phyloP scores from a whole-genome alignment of 2,888 invertebrate genomes.

The Netelia fuscicornis region DNA sequence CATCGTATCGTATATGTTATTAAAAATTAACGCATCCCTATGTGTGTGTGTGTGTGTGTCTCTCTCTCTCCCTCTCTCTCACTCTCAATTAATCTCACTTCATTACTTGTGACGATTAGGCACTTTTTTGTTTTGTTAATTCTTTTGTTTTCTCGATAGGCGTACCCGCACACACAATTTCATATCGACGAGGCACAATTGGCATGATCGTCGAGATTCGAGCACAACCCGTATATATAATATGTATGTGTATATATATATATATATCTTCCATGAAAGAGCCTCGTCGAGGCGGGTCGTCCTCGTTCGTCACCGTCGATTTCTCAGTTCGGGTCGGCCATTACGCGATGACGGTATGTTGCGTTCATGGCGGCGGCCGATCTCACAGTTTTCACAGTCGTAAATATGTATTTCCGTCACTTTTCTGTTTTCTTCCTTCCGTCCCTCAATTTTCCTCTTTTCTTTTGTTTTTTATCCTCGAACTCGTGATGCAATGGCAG shows the following conservation, averaged over 20 bases:
- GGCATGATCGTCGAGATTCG: slow-evolving; percentile 69
- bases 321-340: slow-evolving; percentile 21
- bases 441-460: background rate
- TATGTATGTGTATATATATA: background rate
- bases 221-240: slow-evolving; percentile 47
- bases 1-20: slow-evolving; percentile 57
- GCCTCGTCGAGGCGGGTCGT: slow-evolving; percentile 66
- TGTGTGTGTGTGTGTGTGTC: slow-evolving; percentile 42
- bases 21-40: slow-evolving; percentile 67
- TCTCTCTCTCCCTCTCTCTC: slow-evolving; percentile 40
- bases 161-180: slow-evolving; percentile 63
- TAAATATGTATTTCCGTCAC: slow-evolving; percentile 42
- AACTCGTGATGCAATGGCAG: slow-evolving; percentile 54
- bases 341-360: background rate
- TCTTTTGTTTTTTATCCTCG: slow-evolving; percentile 20
- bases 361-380: background rate
- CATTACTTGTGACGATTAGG: slow-evolving; percentile 69
- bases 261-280: slow-evolving; percentile 12
- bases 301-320: slow-evolving; percentile 28
- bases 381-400: background rate
- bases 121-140: slow-evolving; percentile 66
- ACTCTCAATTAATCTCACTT: slow-evolving; percentile 61
- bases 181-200: slow-evolving; percentile 66
- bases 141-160: slow-evolving; percentile 49
- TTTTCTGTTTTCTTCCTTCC: slow-evolving; percentile 12